These are phyloP conservation scores for Vanessa cardui DNA, from an alignment of 2,888 invertebrate species.

Conservation along the genomic window DNA sequence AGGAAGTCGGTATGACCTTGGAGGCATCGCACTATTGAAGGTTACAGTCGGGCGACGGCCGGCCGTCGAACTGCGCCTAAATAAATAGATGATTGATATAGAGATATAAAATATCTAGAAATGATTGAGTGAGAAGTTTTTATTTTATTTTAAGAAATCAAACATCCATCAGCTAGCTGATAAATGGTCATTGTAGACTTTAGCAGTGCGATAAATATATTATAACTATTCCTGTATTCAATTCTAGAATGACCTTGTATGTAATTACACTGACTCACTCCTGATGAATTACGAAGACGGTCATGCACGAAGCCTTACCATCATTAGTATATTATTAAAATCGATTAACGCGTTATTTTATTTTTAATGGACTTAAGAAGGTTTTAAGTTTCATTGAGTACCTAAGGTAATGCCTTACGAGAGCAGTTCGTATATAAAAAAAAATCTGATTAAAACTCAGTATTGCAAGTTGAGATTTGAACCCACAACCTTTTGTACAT, in stretches of 20 bases:
- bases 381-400: background rate
- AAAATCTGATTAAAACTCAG: background rate
- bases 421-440: background rate
- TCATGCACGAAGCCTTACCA: too few relatives aligned
- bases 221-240: too few relatives aligned
- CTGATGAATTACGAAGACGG: too few relatives aligned
- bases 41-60: slow-evolving; percentile 59
- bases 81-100: slow-evolving; percentile 50
- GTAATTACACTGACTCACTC: too few relatives aligned
- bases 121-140: background rate
- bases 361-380: too few relatives aligned
- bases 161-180: too few relatives aligned
- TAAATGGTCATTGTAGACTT: too few relatives aligned
- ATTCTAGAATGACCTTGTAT: too few relatives aligned
- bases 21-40: slow-evolving; percentile 59
- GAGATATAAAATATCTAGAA: background rate
- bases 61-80: slow-evolving; percentile 67
- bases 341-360: too few relatives aligned
- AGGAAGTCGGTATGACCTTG: slow-evolving; percentile 62
- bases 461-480: background rate
- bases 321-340: too few relatives aligned
- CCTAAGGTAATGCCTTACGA: background rate
- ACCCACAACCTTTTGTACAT: background rate
- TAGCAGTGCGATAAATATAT: too few relatives aligned
- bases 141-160: background rate